Conservation (phyloP, 1,140 invertebrate species). For the Drosophila lacertosa region DNA sequence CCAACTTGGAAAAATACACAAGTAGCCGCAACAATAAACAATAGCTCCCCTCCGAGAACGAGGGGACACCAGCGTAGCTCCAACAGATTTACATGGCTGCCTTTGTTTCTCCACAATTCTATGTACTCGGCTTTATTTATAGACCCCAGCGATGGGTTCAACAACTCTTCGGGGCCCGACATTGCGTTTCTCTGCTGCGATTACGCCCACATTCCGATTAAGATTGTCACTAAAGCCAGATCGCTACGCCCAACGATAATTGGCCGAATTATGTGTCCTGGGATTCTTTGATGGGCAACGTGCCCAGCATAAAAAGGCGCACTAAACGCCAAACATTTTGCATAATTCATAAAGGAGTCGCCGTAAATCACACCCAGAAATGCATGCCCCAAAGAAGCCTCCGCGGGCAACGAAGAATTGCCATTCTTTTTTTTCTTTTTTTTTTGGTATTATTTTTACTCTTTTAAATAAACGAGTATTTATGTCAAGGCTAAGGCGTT, state of each 20-base stretch:
- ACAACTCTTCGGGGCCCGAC: constrained; percentile 22
- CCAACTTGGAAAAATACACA: constrained; percentile 31
- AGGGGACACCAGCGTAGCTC: constrained; percentile 8
- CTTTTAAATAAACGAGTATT: constrained; percentile 17
- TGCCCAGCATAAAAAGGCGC: constrained; percentile 36
- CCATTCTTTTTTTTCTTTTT: neutral
- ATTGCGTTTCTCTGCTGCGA: constrained; percentile 2
- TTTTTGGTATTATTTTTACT: too few relatives aligned
- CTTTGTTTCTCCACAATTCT: constrained; percentile 18
- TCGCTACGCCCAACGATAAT: constrained; percentile 34
- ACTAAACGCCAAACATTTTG: constrained; percentile 39
- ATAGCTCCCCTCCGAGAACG: constrained; percentile 15
- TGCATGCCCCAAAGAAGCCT: constrained; percentile 5
- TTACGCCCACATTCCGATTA: constrained; percentile 23
- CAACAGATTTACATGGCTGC: constrained; percentile 5
- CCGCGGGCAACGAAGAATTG: constrained; percentile 12
- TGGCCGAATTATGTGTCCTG: constrained; percentile 48
- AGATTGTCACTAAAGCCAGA: constrained; percentile 8
- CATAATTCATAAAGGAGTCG: constrained; percentile 61
- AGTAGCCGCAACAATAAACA: constrained; percentile 45
- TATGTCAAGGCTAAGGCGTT: constrained; percentile 38
- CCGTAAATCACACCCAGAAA: constrained; percentile 64
- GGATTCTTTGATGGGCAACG: constrained; percentile 37
- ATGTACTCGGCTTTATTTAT: constrained; percentile 46
- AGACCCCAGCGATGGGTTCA: constrained; percentile 47